phyloP scores from a whole-genome alignment of 2,888 invertebrate species.

The Anodontia alba region DNA sequence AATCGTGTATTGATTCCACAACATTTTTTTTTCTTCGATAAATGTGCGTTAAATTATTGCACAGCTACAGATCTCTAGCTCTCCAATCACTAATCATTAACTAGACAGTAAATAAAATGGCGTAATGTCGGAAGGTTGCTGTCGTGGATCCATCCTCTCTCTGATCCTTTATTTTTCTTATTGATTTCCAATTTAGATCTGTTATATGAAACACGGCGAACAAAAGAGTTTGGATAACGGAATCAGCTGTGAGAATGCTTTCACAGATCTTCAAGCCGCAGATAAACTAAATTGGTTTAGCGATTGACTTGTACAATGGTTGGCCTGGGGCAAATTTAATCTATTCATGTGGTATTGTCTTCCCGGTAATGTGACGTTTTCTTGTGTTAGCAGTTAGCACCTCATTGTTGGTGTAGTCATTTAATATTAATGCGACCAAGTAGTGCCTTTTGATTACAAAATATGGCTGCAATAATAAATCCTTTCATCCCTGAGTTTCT shows the following conservation, averaged over 20 bases:
- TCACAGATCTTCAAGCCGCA: not conserved
- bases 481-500: no score
- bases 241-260: constrained; percentile 20
- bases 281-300: constrained; percentile 14
- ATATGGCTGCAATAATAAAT: no score
- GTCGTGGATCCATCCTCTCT: constrained; percentile 41
- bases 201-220: constrained; percentile 54
- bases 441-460: not conserved
- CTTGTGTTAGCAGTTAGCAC: not conserved
- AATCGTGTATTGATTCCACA: not conserved
- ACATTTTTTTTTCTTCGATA: constrained; percentile 2
- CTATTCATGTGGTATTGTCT: not conserved
- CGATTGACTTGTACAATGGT: constrained; percentile 13
- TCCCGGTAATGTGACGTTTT: not conserved
- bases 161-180: constrained; percentile 46
- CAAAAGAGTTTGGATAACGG: constrained; percentile 40
- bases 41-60: constrained; percentile 6
- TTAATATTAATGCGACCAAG: not conserved
- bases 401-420: not conserved
- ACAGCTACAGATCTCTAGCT: constrained; percentile 6
- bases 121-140: constrained; percentile 45
- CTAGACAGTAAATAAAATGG: constrained; percentile 53
- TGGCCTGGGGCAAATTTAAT: constrained; percentile 1
- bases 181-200: constrained; percentile 63
- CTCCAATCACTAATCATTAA: constrained; percentile 39